Base-by-base conservation (phyloP, 2,113 vertebrate species). In the Atlantisia rogersi region DNA sequence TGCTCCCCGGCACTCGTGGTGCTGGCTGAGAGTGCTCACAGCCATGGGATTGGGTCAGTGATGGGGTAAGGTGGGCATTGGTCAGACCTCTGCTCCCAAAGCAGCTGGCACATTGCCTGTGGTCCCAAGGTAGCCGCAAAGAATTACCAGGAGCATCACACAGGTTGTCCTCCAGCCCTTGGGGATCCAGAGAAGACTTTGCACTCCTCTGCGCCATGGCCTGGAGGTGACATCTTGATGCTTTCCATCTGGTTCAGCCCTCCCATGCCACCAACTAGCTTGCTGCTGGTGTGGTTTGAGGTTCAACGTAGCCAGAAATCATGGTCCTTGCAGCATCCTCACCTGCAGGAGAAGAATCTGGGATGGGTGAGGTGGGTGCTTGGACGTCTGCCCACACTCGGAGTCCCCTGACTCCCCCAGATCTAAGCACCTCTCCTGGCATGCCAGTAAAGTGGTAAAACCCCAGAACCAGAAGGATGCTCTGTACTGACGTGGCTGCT, bases 41-140 rank as follows among this genome's bases (percentile, higher is more conserved):
- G 0, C 16, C 1, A 0, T 0, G 1, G 21, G 20, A 40, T 29
- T 2, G 7, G 10, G 42, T 32, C 3, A 48, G 48, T 20, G 21
- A 20, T 22, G 19, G 20, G 48, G 19, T 22, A 22, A 48, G 48
- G 9, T 10, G 59, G 18, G 53, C 58, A 1, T 56, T 1, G 1
- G 5, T 22, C 58, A 35, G 20, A 82, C 1, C 55, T 25, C 46
- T 6, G 16, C 62, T 50, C 83, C 70, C 2, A 2, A n/a, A 42
- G n/a, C 28, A 82, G 35, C 16, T 4, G 2, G 32, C 1, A 0
- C 29, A 6, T n/a, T 11, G 2, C 19, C 60, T 39, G 69, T 5
- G 8, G 21, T 39, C 19, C 12, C 0, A 2, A 21, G 20, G 37
- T 11, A 0, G 1, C 0, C 1, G 48, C 4, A 4, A 14, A 5